phyloP scores from a whole-genome alignment of 2,113 vertebrate genomes.

The Vulpes ferrilata region DNA sequence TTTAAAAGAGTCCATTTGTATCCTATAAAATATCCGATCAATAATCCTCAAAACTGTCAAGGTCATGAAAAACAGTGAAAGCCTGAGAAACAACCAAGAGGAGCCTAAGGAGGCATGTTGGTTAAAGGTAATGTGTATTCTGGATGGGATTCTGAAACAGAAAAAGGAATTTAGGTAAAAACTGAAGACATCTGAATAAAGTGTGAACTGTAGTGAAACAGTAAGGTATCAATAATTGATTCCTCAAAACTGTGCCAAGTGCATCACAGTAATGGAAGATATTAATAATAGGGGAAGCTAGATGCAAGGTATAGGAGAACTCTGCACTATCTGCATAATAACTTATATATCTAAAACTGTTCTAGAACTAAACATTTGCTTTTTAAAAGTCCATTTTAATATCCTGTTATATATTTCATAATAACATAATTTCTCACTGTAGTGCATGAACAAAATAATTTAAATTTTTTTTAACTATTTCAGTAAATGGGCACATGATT shows the following conservation, averaged over 20 bases:
- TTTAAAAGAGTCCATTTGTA: not conserved
- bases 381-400: constrained; percentile 10
- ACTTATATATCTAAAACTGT: constrained; percentile 38
- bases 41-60: constrained; percentile 19
- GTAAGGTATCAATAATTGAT: not conserved
- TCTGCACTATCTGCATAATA: not conserved
- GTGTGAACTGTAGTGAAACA: not conserved
- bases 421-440: not conserved
- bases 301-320: not conserved
- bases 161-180: not conserved
- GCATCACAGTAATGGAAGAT: not conserved
- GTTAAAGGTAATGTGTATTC: not conserved
- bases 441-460: not conserved
- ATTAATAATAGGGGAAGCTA: not conserved
- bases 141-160: not conserved
- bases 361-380: not conserved
- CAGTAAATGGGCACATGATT: not conserved
- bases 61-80: not conserved
- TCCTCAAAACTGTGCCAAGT: not conserved
- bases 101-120: not conserved
- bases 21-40: constrained; percentile 20
- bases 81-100: not conserved
- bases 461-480: not conserved
- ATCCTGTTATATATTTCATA: constrained; percentile 10
- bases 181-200: constrained; percentile 1